phyloP scores from a whole-genome alignment of 2,888 invertebrate genomes.

The Aphodius sticticus region DNA sequence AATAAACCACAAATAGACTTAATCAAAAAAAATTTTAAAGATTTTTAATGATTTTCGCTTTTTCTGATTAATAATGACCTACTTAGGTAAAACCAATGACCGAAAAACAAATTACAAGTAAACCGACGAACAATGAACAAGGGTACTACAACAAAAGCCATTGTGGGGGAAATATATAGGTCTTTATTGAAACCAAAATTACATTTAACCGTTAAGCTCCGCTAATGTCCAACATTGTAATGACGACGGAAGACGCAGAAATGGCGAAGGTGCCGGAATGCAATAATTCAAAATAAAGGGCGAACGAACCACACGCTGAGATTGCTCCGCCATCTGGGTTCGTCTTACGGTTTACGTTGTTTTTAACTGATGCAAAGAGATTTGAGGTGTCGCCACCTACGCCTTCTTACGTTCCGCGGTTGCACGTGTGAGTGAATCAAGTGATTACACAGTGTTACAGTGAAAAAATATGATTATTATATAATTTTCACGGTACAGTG shows the following conservation, averaged over 20 bases:
- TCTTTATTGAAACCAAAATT: not conserved
- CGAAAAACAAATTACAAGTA: too few species aligned
- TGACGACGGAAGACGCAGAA: not conserved
- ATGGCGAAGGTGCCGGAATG: not conserved
- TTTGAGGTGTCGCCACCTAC: not conserved
- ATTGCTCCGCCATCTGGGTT: not conserved
- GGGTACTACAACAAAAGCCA: not conserved
- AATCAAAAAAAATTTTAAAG: too few species aligned
- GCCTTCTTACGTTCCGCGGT: too few species aligned
- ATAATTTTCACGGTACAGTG: too few species aligned
- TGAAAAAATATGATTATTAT: too few species aligned
- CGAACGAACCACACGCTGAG: not conserved
- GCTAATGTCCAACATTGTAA: not conserved
- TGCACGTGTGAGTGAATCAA: too few species aligned
- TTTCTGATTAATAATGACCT: not conserved
- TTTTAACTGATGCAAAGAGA: not conserved
- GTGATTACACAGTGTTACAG: too few species aligned
- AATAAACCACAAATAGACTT: too few species aligned
- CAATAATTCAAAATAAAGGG: not conserved
- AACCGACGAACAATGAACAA: too few species aligned
- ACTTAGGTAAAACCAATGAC: too few species aligned
- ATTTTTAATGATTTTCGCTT: too few species aligned
- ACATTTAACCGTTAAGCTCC: not conserved
- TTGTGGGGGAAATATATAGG: not conserved
- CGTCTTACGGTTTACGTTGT: not conserved